Conservation (phyloP, 2,797 vertebrate genomes). For the Staurois parvus region DNA sequence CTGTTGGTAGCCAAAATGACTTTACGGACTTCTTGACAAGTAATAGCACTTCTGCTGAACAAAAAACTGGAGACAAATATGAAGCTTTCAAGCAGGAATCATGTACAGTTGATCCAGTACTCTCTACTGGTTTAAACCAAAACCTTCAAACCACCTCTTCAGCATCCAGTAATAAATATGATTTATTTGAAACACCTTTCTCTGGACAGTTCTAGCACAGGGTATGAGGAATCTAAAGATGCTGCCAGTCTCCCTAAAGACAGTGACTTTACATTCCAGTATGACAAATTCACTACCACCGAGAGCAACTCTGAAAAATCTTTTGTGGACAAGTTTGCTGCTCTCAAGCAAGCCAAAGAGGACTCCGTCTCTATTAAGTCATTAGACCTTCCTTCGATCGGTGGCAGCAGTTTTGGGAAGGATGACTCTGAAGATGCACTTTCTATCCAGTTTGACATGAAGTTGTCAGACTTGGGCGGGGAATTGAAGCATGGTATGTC, state of each 20-base stretch:
- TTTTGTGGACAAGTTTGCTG: slow-evolving; percentile 89
- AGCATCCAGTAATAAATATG: slow-evolving; percentile 80
- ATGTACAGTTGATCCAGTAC: slow-evolving; percentile 60
- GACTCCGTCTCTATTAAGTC: slow-evolving; percentile 97
- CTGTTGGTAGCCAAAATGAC: slow-evolving; percentile 84
- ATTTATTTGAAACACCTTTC: slow-evolving; percentile 94
- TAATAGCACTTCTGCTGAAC: slow-evolving; percentile 73
- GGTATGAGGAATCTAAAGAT: slow-evolving; percentile 87
- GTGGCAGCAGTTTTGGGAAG: slow-evolving; percentile 94
- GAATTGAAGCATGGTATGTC: slow-evolving; percentile 99
- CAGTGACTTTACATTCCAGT: slow-evolving; percentile 93
- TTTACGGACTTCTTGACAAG: slow-evolving; percentile 98
- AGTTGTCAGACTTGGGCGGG: slow-evolving; percentile 95
- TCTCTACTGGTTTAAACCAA: slow-evolving; percentile 55
- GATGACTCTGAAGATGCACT: slow-evolving; percentile 98
- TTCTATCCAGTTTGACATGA: slow-evolving; percentile 99
- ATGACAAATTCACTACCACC: slow-evolving; percentile 87
- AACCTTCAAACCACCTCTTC: slow-evolving; percentile 64
- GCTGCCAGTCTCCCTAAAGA: slow-evolving; percentile 75
- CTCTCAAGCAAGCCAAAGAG: slow-evolving; percentile 95
- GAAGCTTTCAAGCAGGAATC: slow-evolving; percentile 70
- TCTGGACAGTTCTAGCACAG: slow-evolving; percentile 81
- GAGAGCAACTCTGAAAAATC: slow-evolving; percentile 86
- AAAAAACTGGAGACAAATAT: slow-evolving; percentile 73
- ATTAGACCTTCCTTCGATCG: slow-evolving; percentile 95